Evolutionary conservation across 2,113 vertebrate species (phyloP), one percentile per base, ranked within the genome.

Genomic region (Pachycephala philippinensis): DNA sequence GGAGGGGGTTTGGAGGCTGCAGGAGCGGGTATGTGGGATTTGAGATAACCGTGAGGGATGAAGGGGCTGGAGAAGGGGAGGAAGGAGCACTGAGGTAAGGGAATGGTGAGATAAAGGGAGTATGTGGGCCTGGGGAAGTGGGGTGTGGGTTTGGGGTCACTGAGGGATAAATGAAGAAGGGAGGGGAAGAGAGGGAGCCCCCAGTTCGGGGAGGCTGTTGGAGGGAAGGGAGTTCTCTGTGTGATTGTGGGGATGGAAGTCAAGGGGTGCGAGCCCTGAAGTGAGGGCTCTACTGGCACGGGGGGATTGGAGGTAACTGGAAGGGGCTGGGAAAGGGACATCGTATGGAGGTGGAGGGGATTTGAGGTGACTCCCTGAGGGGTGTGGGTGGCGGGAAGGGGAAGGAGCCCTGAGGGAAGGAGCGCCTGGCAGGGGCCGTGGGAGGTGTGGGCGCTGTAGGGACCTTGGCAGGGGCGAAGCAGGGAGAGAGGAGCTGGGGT

Each of bases 271-370:
- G 17, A 40, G 20, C 24, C 10, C 30, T 33, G 47, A 35, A n/a
- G 22, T 26, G 57, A 69, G 35, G 44, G 50, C 13, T 45, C 30
- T 42, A 8, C 33, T 11, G 33, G 14, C 5, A 37, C 3, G 2
- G 6, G 28, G 7, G 3, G 13, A 2, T 33, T 52, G 37, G 37
- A 24, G 12, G 40, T 17, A 6, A 11, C 14, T 16, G 28, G 40
- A 68, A 24, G 10, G 15, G 16, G 9, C 39, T 59, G 54, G 45
- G 35, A 33, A 60, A 15, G 31, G 24, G 56, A 17, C 10, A 7
- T 35, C 0, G 0, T 24, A 4, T 16, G 27, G 27, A 28, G 10
- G 4, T 14, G 33, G 69, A 40, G 19, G 42, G 33, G 35, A 28
- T 68, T 27, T 56, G 60, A 20, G 52, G 39, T 19, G 33, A 13